A percentile compares a stretch with the other conserved stretches of the same genome.
These are phyloP conservation scores for Acipenser transmontanus DNA, from an alignment of 2,797 vertebrate genomes.

Conservation along the genomic window DNA sequence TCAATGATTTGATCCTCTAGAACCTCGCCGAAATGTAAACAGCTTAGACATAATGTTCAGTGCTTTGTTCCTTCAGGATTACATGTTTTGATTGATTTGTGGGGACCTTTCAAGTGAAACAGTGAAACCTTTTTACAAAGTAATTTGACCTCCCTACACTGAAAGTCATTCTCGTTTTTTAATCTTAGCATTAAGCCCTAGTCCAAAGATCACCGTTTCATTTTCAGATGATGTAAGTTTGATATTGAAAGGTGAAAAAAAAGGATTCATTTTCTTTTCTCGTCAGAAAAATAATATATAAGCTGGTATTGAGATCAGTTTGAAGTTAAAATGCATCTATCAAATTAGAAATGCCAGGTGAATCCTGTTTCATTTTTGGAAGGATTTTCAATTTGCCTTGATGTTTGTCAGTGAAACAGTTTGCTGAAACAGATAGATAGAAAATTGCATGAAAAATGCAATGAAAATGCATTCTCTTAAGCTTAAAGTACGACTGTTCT, in stretches of 20 bases:
- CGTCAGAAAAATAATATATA: background rate
- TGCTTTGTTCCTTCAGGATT: background rate
- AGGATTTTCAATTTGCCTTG: background rate
- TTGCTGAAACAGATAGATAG: background rate
- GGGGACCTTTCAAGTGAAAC: background rate
- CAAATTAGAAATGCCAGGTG: background rate
- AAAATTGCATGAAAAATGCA: background rate
- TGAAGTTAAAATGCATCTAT: background rate
- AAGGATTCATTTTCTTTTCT: background rate
- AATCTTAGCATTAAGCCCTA: background rate
- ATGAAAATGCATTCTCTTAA: too few relatives aligned
- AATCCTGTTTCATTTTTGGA: background rate
- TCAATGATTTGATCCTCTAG: background rate
- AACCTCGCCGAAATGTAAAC: background rate
- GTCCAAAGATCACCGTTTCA: background rate
- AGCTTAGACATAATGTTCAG: background rate
- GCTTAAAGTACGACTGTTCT: too few relatives aligned
- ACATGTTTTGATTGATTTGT: background rate
- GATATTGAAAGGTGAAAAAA: background rate
- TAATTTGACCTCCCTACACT: background rate
- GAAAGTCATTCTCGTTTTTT: constrained; percentile 2
- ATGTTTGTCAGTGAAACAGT: background rate
- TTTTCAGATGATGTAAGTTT: constrained; percentile 1
- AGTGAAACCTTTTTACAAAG: background rate
- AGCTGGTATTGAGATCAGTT: background rate